phyloP scores from a whole-genome alignment of 2,113 vertebrate species.

The Ochotona princeps region DNA sequence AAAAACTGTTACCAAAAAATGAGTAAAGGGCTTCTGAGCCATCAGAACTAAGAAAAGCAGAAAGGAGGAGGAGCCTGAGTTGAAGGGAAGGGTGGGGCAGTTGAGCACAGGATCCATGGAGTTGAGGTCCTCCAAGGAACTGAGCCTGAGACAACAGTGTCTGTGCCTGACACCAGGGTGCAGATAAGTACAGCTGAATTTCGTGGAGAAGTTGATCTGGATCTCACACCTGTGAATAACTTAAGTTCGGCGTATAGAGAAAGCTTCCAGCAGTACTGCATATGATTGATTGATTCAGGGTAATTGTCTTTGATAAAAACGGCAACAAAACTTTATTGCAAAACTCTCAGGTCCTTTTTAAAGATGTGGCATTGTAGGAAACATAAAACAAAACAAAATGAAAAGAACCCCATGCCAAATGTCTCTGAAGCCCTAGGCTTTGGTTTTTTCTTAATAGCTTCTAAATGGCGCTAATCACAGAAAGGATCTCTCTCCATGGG shows the following conservation, averaged over 20 bases:
- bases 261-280: not conserved
- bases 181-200: not conserved
- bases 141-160: rapidly evolving
- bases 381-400: not conserved
- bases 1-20: not conserved
- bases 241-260: not conserved
- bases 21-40: not conserved
- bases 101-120: not conserved
- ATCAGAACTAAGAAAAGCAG: not conserved
- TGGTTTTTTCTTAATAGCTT: conserved; percentile 10
- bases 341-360: not conserved
- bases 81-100: too few relatives aligned
- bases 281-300: not conserved
- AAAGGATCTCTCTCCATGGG: not conserved
- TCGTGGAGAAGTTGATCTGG: not conserved
- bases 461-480: not conserved
- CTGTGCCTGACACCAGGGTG: too few relatives aligned
- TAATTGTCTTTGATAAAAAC: not conserved
- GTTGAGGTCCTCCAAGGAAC: not conserved
- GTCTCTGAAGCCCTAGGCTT: not conserved
- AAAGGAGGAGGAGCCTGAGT: not conserved
- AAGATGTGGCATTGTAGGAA: not conserved
- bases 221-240: not conserved
- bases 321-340: not conserved
- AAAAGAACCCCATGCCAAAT: not conserved